These are phyloP conservation scores for Bovichtus variegatus DNA, from an alignment of 2,797 vertebrate species.

Conservation along the genomic window DNA sequence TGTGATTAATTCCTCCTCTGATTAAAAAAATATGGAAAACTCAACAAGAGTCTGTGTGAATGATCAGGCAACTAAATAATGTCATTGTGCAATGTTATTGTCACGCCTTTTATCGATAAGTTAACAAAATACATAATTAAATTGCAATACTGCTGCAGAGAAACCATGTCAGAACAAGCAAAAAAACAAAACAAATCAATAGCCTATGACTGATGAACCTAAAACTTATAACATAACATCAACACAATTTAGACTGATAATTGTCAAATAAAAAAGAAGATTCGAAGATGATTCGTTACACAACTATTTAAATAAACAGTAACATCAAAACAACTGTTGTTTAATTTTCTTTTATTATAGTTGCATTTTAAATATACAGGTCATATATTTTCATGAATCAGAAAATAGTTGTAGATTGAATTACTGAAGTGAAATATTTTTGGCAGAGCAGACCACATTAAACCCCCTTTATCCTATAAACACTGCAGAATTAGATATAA, in stretches of 20 bases:
- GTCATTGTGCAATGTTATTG: neutral
- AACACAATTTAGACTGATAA: neutral
- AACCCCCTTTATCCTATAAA: neutral
- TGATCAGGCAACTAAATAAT: neutral
- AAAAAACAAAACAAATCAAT: too few species aligned
- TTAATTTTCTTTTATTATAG: neutral
- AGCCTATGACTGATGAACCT: too few species aligned
- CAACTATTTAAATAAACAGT: neutral
- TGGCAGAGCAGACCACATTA: neutral
- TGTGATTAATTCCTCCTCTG: neutral
- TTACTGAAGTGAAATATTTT: neutral
- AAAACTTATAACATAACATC: too few species aligned
- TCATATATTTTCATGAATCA: neutral
- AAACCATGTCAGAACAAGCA: neutral
- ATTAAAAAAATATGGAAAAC: neutral
- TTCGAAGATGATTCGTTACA: neutral
- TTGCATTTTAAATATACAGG: neutral
- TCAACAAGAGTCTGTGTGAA: neutral
- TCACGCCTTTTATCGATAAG: neutral
- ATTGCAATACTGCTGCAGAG: neutral
- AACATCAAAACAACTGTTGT: neutral
- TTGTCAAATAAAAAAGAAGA: neutral
- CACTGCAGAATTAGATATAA: neutral
- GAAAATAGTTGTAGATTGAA: neutral
- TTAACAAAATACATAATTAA: neutral